Evolutionary conservation across 2,888 invertebrate species (phyloP), one percentile per base, ranked within the genome.

Genomic region (Stegana nigrithorax): DNA sequence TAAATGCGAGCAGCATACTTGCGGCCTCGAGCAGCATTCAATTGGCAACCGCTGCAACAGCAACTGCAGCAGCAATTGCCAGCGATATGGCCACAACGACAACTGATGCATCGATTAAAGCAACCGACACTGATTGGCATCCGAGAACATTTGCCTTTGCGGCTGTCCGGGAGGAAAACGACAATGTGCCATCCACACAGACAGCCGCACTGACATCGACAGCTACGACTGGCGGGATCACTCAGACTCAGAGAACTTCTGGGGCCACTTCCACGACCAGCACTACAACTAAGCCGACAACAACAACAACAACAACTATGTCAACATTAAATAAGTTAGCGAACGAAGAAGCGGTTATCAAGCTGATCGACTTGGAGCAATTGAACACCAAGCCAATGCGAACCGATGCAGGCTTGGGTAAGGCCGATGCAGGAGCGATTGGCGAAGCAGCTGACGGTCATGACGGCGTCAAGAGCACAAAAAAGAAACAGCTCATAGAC

Each of bases 391-490:
- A 14, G 25, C n/a, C 6, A 25, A 14, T 25, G 10, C 4, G 50
- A 19, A n/a, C n/a, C n/a, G n/a, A n/a, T n/a, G n/a, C n/a, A n/a
- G n/a, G n/a, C n/a, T n/a, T n/a, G n/a, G n/a, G n/a, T n/a, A n/a
- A n/a, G n/a, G n/a, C n/a, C n/a, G n/a, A n/a, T n/a, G n/a, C n/a
- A n/a, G n/a, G n/a, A n/a, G n/a, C n/a, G n/a, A 14, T 26, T 27
- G 7, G 67, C 78, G n/a, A 65, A 0, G 50, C 64, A 1, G 59
- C 71, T 64, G 72, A 71, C 59, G 85, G 85, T 3, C 85, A 84
- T 68, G 85, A 85, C 69, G 85, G 85, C n/a, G 69, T 79, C 10
- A 85, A 85, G 69, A 65, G 73, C 42, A 85, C 83, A 36, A 81
- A 74, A 58, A 85, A 85, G 68, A 85, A 85, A 62, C 84, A 85